phyloP scores from a whole-genome alignment of 2,113 vertebrate species.

The Eclectus roratus region DNA sequence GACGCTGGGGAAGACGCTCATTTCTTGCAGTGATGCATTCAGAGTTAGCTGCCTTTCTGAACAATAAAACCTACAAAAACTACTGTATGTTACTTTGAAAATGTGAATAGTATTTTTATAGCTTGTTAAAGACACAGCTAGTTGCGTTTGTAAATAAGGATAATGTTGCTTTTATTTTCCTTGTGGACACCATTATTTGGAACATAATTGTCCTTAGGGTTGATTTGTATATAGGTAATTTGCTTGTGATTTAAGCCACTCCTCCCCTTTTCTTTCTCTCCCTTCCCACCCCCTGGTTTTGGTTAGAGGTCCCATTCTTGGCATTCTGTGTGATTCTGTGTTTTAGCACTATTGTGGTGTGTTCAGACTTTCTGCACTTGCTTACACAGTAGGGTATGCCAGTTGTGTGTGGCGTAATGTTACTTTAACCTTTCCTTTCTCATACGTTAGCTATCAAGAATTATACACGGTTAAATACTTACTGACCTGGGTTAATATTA shows the following conservation, averaged over 20 bases:
- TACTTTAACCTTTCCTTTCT: slow-evolving; percentile 72
- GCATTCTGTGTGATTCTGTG: slow-evolving; percentile 81
- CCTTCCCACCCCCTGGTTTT: slow-evolving; percentile 69
- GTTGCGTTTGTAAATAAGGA: slow-evolving; percentile 91
- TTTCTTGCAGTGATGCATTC: slow-evolving; percentile 72
- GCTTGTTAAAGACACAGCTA: slow-evolving; percentile 85
- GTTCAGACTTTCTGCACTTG: slow-evolving; percentile 81
- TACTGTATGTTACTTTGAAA: slow-evolving; percentile 91
- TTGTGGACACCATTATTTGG: slow-evolving; percentile 81
- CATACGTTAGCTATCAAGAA: slow-evolving; percentile 76
- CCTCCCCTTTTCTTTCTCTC: slow-evolving; percentile 50
- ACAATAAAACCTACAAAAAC: slow-evolving; percentile 72
- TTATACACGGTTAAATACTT: slow-evolving; percentile 77
- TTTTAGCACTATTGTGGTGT: slow-evolving; percentile 83
- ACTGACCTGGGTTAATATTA: slow-evolving; percentile 79
- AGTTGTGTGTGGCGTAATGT: slow-evolving; percentile 72
- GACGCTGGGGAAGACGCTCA: slow-evolving; percentile 37
- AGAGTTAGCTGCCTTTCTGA: slow-evolving; percentile 84
- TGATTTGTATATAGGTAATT: slow-evolving; percentile 91
- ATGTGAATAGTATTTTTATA: slow-evolving; percentile 99
- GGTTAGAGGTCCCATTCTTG: slow-evolving; percentile 71
- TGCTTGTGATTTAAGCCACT: slow-evolving; percentile 79
- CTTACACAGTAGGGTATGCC: slow-evolving; percentile 84
- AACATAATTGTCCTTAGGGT: slow-evolving; percentile 82
- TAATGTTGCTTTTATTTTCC: slow-evolving; percentile 79